Conservation (phyloP, 2,797 vertebrate genomes). For the Amazona ochrocephala region DNA sequence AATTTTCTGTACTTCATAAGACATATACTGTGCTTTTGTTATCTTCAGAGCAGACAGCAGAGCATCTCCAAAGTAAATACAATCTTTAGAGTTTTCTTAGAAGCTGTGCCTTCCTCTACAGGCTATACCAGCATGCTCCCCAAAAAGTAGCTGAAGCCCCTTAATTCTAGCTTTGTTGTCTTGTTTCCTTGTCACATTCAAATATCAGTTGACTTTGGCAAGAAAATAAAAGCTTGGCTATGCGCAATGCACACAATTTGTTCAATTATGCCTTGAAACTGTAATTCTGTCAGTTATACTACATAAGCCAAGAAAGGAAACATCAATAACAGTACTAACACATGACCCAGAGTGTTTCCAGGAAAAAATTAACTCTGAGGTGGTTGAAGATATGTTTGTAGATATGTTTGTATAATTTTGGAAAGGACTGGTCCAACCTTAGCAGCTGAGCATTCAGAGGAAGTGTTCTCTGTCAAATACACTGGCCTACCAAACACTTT, state of each 20-base stretch:
- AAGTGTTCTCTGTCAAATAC: not conserved
- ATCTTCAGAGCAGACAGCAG: not conserved
- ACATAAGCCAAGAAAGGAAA: conserved; percentile 16
- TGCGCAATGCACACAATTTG: not conserved
- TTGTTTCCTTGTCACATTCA: not conserved
- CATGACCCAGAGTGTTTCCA: not conserved
- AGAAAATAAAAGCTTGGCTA: conserved; percentile 6
- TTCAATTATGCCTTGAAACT: conserved; percentile 12
- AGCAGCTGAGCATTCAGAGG: not conserved
- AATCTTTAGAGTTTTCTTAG: not conserved
- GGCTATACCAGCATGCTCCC: not conserved
- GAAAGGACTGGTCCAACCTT: not conserved
- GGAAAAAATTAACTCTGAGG: not conserved
- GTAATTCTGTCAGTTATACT: conserved; percentile 4
- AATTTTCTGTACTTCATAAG: not conserved
- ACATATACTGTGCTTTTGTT: not conserved
- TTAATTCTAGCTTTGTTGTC: not conserved
- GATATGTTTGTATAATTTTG: not conserved
- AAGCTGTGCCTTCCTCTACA: not conserved
- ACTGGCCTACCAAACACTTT: not conserved
- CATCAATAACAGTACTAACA: not conserved
- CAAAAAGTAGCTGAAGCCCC: not conserved
- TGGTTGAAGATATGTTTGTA: not conserved
- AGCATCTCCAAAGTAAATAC: not conserved
- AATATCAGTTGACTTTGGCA: not conserved